A percentile compares a stretch with the other conserved stretches of the same genome.
Conservation (phyloP, 2,113 vertebrate species). For the Puffinus mauretanicus region DNA sequence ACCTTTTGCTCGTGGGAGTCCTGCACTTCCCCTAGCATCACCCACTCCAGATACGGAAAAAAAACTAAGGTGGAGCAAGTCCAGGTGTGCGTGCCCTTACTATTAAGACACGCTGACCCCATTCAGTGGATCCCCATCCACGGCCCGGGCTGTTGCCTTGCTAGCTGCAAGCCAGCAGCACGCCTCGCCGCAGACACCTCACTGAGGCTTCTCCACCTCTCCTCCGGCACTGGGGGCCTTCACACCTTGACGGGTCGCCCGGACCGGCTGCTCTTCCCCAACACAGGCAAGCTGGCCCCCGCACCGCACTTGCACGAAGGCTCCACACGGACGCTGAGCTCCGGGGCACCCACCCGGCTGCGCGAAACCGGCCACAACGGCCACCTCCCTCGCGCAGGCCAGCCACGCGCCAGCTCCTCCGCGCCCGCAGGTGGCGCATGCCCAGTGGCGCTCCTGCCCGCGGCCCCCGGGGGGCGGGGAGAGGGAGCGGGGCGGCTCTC, state of each 20-base stretch:
- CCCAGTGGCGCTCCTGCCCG: accelerated
- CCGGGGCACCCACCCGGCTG: accelerated
- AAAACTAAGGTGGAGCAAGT: neutral
- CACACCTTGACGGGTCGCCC: accelerated
- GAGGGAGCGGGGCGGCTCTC: too few relatives aligned
- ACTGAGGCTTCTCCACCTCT: accelerated
- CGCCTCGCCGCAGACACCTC: accelerated
- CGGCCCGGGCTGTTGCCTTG: neutral
- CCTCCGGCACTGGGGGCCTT: neutral
- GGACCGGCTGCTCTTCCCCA: neutral
- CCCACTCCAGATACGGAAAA: neutral
- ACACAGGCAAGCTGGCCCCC: accelerated
- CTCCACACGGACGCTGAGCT: neutral
- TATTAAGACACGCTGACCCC: accelerated
- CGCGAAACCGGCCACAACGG: neutral
- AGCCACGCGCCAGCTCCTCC: accelerated
- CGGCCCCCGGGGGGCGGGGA: accelerated
- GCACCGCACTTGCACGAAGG: neutral
- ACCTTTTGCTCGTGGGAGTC: neutral
- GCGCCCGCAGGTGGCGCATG: accelerated
- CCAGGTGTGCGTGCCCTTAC: accelerated
- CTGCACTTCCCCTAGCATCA: too few relatives aligned
- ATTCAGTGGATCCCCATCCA: accelerated
- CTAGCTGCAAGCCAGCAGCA: neutral
- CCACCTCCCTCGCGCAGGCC: accelerated